Conservation (phyloP, 37 sponge, comb jelly and placozoan genomes). For the Corticium candelabrum region DNA sequence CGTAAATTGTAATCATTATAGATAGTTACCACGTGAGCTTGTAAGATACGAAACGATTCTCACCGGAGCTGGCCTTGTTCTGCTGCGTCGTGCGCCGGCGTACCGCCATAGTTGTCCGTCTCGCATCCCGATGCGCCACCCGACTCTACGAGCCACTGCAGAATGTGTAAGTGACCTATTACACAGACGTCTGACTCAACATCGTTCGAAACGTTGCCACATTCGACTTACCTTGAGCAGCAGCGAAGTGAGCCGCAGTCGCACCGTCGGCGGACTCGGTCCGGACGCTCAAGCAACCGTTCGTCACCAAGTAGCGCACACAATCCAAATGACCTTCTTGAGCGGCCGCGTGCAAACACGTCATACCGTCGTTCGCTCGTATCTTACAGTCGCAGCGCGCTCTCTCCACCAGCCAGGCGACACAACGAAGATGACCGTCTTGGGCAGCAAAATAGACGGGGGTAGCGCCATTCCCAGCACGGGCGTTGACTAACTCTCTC, state of each 20-base stretch:
- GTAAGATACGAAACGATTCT: too few species aligned
- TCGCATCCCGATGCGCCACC: conserved; percentile 58
- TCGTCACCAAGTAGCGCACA: conserved; percentile 47
- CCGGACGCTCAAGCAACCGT: conserved; percentile 55
- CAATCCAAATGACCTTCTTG: conserved; percentile 53
- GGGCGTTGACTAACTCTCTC: conserved; percentile 8
- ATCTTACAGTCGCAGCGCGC: conserved; percentile 71
- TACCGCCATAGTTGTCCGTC: conserved; percentile 60
- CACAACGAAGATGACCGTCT: conserved; percentile 51
- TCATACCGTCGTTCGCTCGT: conserved; percentile 35
- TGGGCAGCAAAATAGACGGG: conserved; percentile 82
- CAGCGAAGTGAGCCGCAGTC: conserved; percentile 60
- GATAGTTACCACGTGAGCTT: too few species aligned
- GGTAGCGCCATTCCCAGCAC: conserved; percentile 70
- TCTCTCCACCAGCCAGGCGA: conserved; percentile 72
- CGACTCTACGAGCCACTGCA: conserved; percentile 51
- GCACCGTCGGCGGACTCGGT: conserved; percentile 47
- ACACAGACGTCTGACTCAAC: neutral
- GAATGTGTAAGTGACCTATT: conserved; percentile 43
- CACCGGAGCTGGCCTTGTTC: conserved; percentile 65
- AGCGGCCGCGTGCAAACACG: conserved; percentile 77
- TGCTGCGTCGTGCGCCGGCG: conserved; percentile 77
- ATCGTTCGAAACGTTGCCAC: neutral
- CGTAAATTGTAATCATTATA: too few species aligned
- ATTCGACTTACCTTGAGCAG: conserved; percentile 17